phyloP scores from a whole-genome alignment of 2,113 vertebrate genomes.

The Anser brachyrhynchus region DNA sequence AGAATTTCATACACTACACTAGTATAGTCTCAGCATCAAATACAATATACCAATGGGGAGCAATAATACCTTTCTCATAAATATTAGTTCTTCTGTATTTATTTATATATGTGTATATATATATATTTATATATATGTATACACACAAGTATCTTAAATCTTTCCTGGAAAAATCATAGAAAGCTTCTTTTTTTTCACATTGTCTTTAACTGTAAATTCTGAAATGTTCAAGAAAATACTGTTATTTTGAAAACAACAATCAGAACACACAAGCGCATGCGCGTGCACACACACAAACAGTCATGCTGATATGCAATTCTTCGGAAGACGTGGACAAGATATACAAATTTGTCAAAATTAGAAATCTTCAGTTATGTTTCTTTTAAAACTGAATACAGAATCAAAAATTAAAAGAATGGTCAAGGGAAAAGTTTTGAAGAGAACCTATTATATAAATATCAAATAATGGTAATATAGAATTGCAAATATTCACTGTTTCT shows the following conservation, averaged over 20 bases:
- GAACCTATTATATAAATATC: neutral
- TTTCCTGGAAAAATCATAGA: neutral
- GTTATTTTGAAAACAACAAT: neutral
- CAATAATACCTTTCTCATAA: neutral
- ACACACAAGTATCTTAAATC: neutral
- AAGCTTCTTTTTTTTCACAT: neutral
- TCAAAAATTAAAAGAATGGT: neutral
- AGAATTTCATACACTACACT: neutral
- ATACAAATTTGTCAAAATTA: neutral
- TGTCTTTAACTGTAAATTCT: neutral
- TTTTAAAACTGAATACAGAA: neutral
- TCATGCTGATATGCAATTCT: neutral
- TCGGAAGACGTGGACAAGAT: neutral
- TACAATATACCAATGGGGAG: neutral
- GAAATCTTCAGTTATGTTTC: neutral
- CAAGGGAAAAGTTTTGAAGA: neutral
- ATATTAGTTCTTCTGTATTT: too few species aligned
- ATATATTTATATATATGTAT: neutral
- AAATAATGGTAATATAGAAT: neutral
- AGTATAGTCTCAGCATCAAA: neutral
- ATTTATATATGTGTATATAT: neutral
- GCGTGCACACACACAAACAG: neutral
- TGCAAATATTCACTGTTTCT: neutral
- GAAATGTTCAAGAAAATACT: neutral
- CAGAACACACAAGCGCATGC: neutral